Evolutionary conservation across 2,113 vertebrate genomes (phyloP).

Genomic region (Eretmochelys imbricata): DNA sequence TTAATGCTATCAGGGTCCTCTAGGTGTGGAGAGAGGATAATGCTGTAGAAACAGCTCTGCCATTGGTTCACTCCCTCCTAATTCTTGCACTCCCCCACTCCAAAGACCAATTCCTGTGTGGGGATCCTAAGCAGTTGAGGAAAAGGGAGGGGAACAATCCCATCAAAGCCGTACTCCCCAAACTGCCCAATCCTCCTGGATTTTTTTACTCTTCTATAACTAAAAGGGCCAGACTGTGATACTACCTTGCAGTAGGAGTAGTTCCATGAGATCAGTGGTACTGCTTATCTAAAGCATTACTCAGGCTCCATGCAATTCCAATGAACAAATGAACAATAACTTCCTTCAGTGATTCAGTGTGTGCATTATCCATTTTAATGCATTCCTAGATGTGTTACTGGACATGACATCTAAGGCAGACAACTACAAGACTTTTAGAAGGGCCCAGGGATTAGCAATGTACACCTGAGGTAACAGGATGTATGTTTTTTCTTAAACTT

Average conservation of each 20-base stretch:
- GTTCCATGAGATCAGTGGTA: not conserved
- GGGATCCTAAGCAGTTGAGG: not conserved
- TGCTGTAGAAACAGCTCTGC: not conserved
- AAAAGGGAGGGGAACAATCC: not conserved
- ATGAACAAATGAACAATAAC: not conserved
- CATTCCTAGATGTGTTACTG: not conserved
- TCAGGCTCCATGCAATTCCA: not conserved
- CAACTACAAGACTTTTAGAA: not conserved
- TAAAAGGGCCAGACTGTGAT: not conserved
- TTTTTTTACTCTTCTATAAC: not conserved
- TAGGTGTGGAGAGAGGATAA: rapidly evolving
- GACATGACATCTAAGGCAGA: not conserved
- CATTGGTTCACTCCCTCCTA: not conserved
- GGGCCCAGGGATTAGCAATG: not conserved
- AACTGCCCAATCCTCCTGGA: not conserved
- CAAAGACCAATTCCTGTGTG: not conserved
- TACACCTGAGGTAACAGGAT: not conserved
- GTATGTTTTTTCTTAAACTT: not conserved
- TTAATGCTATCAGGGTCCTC: not conserved
- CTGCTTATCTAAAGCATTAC: not conserved
- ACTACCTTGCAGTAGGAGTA: not conserved
- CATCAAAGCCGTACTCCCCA: not conserved
- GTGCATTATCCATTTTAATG: not conserved
- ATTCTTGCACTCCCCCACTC: not conserved
- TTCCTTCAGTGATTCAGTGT: not conserved